These are phyloP conservation scores for Ginglymostoma cirratum DNA, from an alignment of 2,113 vertebrate genomes.

Conservation along the genomic window DNA sequence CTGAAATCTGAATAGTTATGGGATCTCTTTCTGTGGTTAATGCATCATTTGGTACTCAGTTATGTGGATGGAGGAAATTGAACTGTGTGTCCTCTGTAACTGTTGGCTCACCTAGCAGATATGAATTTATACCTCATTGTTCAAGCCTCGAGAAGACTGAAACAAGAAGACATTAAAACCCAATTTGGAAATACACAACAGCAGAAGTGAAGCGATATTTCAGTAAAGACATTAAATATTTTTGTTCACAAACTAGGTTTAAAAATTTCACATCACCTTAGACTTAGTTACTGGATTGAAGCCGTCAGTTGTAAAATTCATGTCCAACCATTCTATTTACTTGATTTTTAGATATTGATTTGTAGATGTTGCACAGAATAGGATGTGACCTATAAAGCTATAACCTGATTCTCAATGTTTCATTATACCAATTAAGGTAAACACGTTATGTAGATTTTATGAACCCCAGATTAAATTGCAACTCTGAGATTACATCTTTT, in stretches of 20 bases:
- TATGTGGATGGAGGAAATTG: not conserved
- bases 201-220: slow-evolving; percentile 43
- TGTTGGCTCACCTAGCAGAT: not conserved
- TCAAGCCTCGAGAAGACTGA: slow-evolving; percentile 81
- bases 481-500: not conserved
- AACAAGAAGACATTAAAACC: slow-evolving; percentile 47
- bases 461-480: not conserved
- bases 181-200: slow-evolving; percentile 42
- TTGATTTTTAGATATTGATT: not conserved
- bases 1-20: not conserved
- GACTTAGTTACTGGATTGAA: not conserved
- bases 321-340: not conserved
- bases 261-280: not conserved
- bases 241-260: not conserved
- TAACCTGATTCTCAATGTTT: not conserved
- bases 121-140: slow-evolving; percentile 67
- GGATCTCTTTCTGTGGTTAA: not conserved
- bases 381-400: not conserved
- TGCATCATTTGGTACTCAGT: not conserved
- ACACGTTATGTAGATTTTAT: not conserved
- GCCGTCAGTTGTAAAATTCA: not conserved
- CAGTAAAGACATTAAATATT: not conserved
- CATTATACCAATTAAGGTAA: not conserved
- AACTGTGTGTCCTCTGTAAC: not conserved
- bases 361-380: not conserved